Percentiles rank a stretch among this genome's conserved stretches.
Conservation (phyloP, 2,797 vertebrate genomes). For the Enteromius treurensis region DNA sequence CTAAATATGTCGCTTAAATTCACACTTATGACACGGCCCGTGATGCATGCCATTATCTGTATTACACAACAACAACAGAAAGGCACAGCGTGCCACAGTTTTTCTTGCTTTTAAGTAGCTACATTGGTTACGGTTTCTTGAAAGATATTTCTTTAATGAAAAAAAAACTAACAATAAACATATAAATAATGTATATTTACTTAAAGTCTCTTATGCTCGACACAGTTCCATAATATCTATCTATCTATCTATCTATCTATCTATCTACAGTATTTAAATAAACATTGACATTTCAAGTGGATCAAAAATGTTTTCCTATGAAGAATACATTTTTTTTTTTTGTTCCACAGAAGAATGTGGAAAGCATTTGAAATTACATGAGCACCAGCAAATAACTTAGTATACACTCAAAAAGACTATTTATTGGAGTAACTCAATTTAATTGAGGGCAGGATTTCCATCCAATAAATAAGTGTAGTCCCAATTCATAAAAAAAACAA, state of each 20-base stretch:
- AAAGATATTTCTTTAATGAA: too few relatives aligned
- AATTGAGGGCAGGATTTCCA: too few relatives aligned
- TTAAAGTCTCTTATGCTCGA: not conserved
- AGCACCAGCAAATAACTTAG: not conserved
- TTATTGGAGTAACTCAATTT: too few relatives aligned
- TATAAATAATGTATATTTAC: too few relatives aligned
- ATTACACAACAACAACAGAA: not conserved
- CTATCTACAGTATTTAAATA: not conserved
- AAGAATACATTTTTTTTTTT: not conserved
- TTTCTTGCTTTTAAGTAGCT: not conserved
- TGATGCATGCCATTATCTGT: not conserved
- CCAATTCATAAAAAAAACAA: too few relatives aligned
- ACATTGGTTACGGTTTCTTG: too few relatives aligned
- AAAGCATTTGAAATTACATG: not conserved
- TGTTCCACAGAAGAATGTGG: not conserved
- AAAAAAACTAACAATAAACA: too few relatives aligned
- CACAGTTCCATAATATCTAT: too few relatives aligned
- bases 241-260: not conserved
- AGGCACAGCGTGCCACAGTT: not conserved
- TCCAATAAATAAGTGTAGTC: too few relatives aligned
- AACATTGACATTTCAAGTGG: too few relatives aligned
- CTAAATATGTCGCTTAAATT: constrained; percentile 25
- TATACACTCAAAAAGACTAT: not conserved
- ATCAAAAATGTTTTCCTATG: too few relatives aligned
- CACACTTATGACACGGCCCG: not conserved